These are phyloP conservation scores for Drosophila recens DNA, from an alignment of 2,888 invertebrate genomes.

Conservation along the genomic window DNA sequence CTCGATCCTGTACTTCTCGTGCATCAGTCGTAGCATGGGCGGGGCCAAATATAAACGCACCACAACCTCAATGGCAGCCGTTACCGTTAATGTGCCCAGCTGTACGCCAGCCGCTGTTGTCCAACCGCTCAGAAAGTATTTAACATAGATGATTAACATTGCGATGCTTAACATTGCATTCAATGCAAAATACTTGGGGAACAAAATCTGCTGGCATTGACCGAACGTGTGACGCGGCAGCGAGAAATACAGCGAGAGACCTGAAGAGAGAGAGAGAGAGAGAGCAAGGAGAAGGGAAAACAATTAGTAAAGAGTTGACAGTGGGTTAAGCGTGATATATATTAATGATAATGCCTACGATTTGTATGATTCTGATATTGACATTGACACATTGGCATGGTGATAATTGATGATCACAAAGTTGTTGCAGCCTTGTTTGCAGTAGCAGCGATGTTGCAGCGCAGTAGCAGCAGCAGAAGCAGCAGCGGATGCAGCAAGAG, in stretches of 20 bases:
- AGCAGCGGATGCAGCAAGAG: conserved; percentile 1
- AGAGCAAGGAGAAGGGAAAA: conserved; percentile 11
- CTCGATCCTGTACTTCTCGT: conserved; percentile 91
- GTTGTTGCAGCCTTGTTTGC: background rate
- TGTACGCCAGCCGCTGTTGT: conserved; percentile 86
- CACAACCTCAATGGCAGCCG: conserved; percentile 89
- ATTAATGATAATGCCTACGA: conserved; percentile 44
- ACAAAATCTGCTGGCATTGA: conserved; percentile 93
- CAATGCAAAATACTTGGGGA: conserved; percentile 94
- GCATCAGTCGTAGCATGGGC: conserved; percentile 90
- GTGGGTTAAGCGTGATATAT: background rate
- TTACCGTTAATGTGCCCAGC: conserved; percentile 84
- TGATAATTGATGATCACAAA: conserved; percentile 10
- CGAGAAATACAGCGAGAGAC: conserved; percentile 93
- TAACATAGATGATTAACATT: conserved; percentile 89
- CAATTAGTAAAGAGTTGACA: conserved; percentile 6
- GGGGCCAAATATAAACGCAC: conserved; percentile 92
- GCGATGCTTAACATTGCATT: conserved; percentile 91
- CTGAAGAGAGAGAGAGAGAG: conserved; percentile 86
- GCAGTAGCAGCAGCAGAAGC: conserved; percentile 1
- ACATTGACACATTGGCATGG: conserved; percentile 2
- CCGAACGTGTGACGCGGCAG: conserved; percentile 95
- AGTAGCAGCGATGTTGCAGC: conserved; percentile 6
- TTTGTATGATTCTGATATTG: conserved; percentile 17
- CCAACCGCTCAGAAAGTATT: conserved; percentile 86